Base-by-base conservation (phyloP, 1,140 invertebrate genomes). In the Lamellibrachia luymesi region DNA sequence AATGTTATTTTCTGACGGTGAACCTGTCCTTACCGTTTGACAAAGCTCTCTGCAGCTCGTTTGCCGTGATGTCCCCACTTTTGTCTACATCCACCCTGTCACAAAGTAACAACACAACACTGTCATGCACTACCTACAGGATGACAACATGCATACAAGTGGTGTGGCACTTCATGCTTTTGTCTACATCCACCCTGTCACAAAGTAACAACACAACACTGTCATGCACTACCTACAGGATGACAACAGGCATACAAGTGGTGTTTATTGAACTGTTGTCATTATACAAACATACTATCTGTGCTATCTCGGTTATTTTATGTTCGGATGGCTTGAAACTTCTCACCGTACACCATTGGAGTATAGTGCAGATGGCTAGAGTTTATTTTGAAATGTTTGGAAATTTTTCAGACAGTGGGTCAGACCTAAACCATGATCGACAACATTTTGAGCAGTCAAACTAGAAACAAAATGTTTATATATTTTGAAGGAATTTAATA, bases 11-110 rank as follows among this genome's bases (percentile, higher is more conserved):
- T 52, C 51, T 89, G 22, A 89, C 51, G 22, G 52, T 51, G 10
- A n/a, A 27, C 25, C 17, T 38, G 92, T 27, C 52, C 95, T 95
- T 95, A 96, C 96, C 99, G 97, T 99, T 99, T 2, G 98, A 99
- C 6, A 99, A 97, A 49, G 99, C 99, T 93, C 97, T 96, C 96
- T 99, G 98, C 50, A 99, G 97, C 97, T 99, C 99, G 96, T 98
- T 97, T 1, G 98, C 97, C 94, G 98, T 98, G 93, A 99, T 99
- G 93, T 97, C 97, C n/a, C 98, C 98, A 97, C 98, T 99, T 94
- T 97, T 96, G 96, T 99, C 98, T 96, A 97, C 98, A 95, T 99
- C 98, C 90, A 99, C 98, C 96, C 98, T 99, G 94, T 80, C 64
- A 80, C 8, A 80, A 80, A 80, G 64, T 22, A 80, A 80, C 64